Percentiles rank a stretch among this genome's conserved stretches.
Evolutionary conservation across 2,797 vertebrate genomes (phyloP).

Genomic region (Labroides dimidiatus): DNA sequence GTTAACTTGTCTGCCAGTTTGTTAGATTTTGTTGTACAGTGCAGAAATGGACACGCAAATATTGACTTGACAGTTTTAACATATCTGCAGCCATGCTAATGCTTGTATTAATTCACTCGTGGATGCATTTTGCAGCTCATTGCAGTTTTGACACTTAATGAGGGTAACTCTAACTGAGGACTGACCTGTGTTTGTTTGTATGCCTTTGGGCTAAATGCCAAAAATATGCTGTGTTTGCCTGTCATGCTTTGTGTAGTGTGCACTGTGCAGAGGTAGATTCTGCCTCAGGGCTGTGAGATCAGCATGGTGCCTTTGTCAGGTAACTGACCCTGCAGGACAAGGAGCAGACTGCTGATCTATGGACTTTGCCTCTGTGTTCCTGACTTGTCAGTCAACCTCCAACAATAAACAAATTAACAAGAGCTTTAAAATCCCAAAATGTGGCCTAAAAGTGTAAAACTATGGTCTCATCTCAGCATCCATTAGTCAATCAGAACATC

Average conservation of each 20-base stretch:
- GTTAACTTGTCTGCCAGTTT: slow-evolving; percentile 37
- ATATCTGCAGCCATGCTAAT: slow-evolving; percentile 59
- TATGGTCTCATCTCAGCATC: not conserved
- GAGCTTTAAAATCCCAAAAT: not conserved
- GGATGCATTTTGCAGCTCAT: slow-evolving; percentile 57
- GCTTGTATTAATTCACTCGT: slow-evolving; percentile 63
- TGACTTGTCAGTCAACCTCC: slow-evolving; percentile 51
- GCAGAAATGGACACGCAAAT: slow-evolving; percentile 44
- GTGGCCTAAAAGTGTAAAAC: not conserved
- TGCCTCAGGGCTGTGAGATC: slow-evolving; percentile 61
- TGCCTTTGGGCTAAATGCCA: slow-evolving; percentile 69
- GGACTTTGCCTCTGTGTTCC: slow-evolving; percentile 56
- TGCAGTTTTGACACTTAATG: slow-evolving; percentile 73
- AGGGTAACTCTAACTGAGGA: slow-evolving; percentile 63
- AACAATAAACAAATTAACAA: slow-evolving; percentile 29
- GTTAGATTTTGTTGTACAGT: slow-evolving; percentile 37
- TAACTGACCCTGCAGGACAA: slow-evolving; percentile 56
- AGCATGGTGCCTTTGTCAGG: slow-evolving; percentile 67
- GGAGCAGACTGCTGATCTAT: slow-evolving; percentile 60
- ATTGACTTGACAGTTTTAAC: slow-evolving; percentile 63
- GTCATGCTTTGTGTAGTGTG: slow-evolving; percentile 55
- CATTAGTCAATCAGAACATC: not conserved
- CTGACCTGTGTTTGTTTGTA: slow-evolving; percentile 70
- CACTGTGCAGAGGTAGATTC: slow-evolving; percentile 53
- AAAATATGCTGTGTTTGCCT: slow-evolving; percentile 75